phyloP scores from a whole-genome alignment of 2,113 vertebrate genomes.

The Prolemur simus region DNA sequence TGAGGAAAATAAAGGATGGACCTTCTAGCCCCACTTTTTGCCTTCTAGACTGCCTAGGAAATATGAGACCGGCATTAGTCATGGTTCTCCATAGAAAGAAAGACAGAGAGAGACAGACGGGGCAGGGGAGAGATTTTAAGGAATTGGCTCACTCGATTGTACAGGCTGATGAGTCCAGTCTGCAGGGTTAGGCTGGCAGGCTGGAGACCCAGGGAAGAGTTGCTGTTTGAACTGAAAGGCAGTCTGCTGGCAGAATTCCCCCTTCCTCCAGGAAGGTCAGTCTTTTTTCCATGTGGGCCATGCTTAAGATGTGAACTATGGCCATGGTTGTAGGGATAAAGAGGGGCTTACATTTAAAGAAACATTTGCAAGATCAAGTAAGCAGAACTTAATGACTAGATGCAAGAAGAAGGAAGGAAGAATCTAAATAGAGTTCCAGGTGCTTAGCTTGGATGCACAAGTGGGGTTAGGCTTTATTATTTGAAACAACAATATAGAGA shows the following conservation, averaged over 20 bases:
- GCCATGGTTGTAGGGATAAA: neutral
- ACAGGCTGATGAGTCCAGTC: neutral
- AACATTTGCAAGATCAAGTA: slow-evolving; percentile 12
- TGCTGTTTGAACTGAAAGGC: neutral
- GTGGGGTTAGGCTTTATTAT: neutral
- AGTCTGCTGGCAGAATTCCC: neutral
- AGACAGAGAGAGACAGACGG: no score
- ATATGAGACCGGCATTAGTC: neutral
- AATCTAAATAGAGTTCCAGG: neutral
- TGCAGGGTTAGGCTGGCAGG: neutral
- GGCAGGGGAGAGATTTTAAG: neutral
- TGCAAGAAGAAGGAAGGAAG: neutral
- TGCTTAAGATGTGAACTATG: neutral
- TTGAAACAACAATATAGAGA: neutral
- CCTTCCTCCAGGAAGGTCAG: neutral
- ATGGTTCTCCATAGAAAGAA: neutral
- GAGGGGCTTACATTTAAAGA: neutral
- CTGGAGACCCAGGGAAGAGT: neutral
- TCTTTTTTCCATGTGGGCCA: neutral
- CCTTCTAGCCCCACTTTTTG: neutral
- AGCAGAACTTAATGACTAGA: neutral
- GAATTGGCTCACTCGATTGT: neutral
- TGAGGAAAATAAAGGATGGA: neutral
- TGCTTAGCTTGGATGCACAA: neutral
- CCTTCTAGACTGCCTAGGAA: neutral